Evolutionary conservation across 2,797 vertebrate genomes (phyloP).

Genomic region (Podargus strigoides): DNA sequence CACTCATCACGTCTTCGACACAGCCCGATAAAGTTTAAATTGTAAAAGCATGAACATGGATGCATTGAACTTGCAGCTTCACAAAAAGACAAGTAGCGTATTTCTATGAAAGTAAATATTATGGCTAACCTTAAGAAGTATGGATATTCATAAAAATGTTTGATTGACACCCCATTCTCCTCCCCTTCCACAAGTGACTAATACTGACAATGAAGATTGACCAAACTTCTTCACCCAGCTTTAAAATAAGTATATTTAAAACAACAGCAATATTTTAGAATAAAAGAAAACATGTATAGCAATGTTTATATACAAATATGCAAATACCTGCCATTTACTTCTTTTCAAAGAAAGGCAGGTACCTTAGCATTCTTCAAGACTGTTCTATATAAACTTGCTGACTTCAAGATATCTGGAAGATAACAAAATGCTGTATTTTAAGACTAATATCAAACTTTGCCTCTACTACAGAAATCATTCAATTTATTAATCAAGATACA

Average conservation of each 20-base stretch:
- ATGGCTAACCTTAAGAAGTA: not conserved
- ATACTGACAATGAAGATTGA: not conserved
- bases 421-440: not conserved
- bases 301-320: not conserved
- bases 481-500: not conserved
- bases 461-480: not conserved
- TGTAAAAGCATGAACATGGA: not conserved
- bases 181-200: not conserved
- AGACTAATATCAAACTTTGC: not conserved
- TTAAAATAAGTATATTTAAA: not conserved
- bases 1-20: not conserved
- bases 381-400: not conserved
- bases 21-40: not conserved
- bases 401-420: not conserved
- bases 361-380: not conserved
- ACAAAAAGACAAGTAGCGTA: not conserved
- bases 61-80: accelerated
- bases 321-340: not conserved
- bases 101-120: not conserved
- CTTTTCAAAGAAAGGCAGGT: not conserved
- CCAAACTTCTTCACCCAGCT: not conserved
- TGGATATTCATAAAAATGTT: not conserved
- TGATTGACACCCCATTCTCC: not conserved
- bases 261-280: not conserved
- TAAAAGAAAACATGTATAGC: not conserved